Base-by-base conservation (phyloP, 2,888 invertebrate genomes). In the Phengaris alcon region DNA sequence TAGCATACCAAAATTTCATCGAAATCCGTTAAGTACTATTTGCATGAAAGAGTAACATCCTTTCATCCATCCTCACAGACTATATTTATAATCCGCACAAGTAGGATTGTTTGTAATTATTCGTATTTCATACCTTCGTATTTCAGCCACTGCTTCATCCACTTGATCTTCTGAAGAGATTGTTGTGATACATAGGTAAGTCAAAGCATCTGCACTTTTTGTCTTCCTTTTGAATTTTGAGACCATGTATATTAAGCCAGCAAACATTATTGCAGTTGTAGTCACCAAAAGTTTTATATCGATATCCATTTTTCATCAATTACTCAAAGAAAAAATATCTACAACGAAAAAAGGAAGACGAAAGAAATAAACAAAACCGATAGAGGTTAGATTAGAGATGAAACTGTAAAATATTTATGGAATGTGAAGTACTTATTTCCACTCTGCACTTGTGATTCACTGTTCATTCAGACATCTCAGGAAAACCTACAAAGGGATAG, bases 181-280 rank as follows among this genome's bases (percentile, higher is more conserved):
- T 52, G 81, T 85, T 78, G 83, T 83, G 48, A 91, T 86, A 73
- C 78, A 81, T 75, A 91, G 81, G 76, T 91, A 85, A 35, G 85
- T 79, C 64, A 90, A 84, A n/a, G 83, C 84, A 46, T 87, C 84
- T 2, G 88, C 87, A 77, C 84, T 81, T 9, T 77, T 79, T 2
- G 74, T 57, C 76, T 77, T 79, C 54, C 76, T 77, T 77, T 81
- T 87, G 55, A 78, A 79, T 77, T 82, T 86, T 6, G 81, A 79
- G 79, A 83, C 68, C 12, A 82, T 78, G 77, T 86, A 89, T 3
- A 84, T 78, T 69, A 84, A 73, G n/a, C 84, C 82, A 8, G 82
- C 85, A 79, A 85, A 83, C 9, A 84, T 85, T 2, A 87, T 75
- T 35, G 83, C 82, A 48, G 87, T 55, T 12, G 83, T 84, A 15